Base-by-base conservation (phyloP, 2,113 vertebrate species). In the Microcebus lehilahytsara region DNA sequence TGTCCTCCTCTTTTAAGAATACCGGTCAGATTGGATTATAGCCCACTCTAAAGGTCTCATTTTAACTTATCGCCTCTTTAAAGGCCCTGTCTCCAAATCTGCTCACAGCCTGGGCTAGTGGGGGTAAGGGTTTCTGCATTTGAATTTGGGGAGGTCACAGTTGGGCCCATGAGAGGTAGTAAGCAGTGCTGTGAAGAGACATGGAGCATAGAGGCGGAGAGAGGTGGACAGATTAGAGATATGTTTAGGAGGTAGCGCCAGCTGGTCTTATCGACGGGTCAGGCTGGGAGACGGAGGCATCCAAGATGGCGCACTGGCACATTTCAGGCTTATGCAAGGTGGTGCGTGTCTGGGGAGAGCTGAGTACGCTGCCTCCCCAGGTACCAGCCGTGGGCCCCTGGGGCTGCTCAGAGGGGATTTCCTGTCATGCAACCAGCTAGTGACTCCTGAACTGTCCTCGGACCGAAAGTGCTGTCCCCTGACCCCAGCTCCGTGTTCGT, bases 351-450 rank as follows among this genome's bases (percentile, higher is more conserved):
- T 51, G 22, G 34, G 42, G 42, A 62, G 58, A 78, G 19, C 11
- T 46, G 53, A 83, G 37, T 16, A 5, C 40, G 9, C 25, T 71
- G 37, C 13, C 46, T 53, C 69, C 71, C 1, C 2, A 34, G 4
- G 6, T 30, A 16, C n/a, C 17, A 5, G 67, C 30, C 6, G 0
- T 2, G 56, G 40, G 4, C 32, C 71, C 64, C 16, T 23, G 40
- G 37, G 51, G 0, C 23, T 79, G n/a, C 49, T 32, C 5, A 3
- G 11, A 5, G 30, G 77, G 53, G 20, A 22, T 46, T 42, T 0
- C 16, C 19, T 19, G 10, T 37, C 64, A 8, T 14, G 8, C 9
- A 66, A 0, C 6, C 9, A 10, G 0, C 42, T 53, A 7, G 32
- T 32, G 14, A 46, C 23, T 49, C 58, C 67, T 32, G 16, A 79